These are phyloP conservation scores for Indri indri DNA, from an alignment of 2,113 vertebrate species.

Conservation along the genomic window DNA sequence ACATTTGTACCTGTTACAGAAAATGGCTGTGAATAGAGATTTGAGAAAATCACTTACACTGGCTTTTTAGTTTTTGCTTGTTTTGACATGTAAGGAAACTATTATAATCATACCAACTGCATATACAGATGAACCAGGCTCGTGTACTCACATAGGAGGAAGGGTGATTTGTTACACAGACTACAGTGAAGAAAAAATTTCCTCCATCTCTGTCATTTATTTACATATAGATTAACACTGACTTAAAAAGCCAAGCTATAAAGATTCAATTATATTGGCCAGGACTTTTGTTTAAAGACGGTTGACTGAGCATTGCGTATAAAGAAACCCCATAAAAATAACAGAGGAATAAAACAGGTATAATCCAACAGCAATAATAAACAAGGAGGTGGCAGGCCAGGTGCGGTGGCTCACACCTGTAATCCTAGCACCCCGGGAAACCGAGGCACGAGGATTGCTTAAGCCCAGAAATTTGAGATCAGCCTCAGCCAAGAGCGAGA, in stretches of 20 bases:
- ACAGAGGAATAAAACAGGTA: background rate
- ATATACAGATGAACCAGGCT: background rate
- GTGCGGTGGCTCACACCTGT: too few species aligned
- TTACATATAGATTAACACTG: background rate
- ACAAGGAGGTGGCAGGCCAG: too few species aligned
- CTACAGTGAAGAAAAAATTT: background rate
- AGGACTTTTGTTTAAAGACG: background rate
- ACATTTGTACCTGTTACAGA: background rate
- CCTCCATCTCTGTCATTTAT: background rate
- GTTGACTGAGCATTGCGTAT: background rate
- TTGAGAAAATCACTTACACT: background rate
- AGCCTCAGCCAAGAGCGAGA: too few species aligned
- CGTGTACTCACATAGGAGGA: background rate
- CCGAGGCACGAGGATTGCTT: too few species aligned
- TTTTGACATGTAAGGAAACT: background rate
- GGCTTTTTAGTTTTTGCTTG: background rate
- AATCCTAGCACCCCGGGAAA: too few species aligned
- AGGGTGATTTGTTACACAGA: background rate
- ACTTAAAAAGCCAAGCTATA: background rate
- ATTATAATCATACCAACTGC: background rate
- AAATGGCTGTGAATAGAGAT: background rate
- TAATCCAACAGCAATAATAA: background rate
- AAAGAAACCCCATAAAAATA: background rate
- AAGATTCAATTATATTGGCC: background rate
- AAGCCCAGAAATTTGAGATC: too few species aligned